Evolutionary conservation across 2,113 vertebrate species (phyloP).

Genomic region (Tachysurus vachellii): DNA sequence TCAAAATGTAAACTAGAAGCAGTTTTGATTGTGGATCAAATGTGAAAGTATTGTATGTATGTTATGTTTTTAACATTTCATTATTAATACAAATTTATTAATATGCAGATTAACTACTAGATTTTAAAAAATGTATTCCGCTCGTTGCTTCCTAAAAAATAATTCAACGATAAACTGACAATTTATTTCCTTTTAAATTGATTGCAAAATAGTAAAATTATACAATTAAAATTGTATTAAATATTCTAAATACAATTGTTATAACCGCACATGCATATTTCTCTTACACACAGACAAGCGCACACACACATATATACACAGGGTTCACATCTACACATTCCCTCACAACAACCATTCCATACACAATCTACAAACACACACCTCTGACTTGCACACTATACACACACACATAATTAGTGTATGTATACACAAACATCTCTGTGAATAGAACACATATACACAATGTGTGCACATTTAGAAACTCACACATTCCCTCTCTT

Average conservation of each 20-base stretch:
- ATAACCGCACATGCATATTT: background rate
- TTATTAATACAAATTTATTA: background rate
- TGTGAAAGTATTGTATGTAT: background rate
- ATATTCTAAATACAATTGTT: background rate
- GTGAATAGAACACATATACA: background rate
- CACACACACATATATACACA: constrained; percentile 2
- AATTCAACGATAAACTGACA: no score
- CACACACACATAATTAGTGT: background rate
- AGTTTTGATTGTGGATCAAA: background rate
- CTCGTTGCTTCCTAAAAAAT: no score
- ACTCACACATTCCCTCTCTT: constrained; percentile 29
- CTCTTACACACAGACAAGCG: constrained; percentile 12
- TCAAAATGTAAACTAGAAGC: background rate
- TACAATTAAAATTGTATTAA: background rate
- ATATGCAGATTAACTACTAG: no score
- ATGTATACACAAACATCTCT: background rate
- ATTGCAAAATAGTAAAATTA: no score
- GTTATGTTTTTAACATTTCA: background rate
- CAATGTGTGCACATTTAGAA: background rate
- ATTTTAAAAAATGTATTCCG: no score
- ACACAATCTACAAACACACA: background rate
- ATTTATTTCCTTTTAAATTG: no score
- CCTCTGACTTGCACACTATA: background rate
- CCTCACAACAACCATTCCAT: background rate
- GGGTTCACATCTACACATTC: background rate